phyloP scores from a whole-genome alignment of 92 coral and sea anemone species.

The Siderastrea radians region DNA sequence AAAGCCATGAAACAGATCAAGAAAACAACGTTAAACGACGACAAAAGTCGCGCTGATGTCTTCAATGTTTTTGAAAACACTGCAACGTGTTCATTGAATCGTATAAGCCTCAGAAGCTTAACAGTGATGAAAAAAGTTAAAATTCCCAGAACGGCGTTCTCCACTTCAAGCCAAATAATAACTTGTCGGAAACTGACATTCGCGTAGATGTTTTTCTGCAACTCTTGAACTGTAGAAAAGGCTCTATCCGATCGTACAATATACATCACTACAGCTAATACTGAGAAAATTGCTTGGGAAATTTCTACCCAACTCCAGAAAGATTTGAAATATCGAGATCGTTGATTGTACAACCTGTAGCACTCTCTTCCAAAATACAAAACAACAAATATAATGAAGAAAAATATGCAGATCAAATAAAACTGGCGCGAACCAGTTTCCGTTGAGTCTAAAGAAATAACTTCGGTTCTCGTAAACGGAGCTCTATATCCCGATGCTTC shows the following conservation, averaged over 20 bases:
- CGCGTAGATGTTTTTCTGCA: conserved; percentile 72
- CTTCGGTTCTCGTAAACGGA: conserved; percentile 57
- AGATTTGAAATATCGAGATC: conserved; percentile 59
- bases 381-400: conserved; percentile 72
- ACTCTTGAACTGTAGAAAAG: conserved; percentile 50
- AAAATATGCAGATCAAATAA: conserved; percentile 70
- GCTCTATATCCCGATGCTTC: conserved; percentile 65
- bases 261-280: conserved; percentile 64
- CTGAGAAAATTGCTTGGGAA: conserved; percentile 61
- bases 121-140: conserved; percentile 73
- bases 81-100: conserved; percentile 76
- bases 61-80: conserved; percentile 70
- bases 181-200: conserved; percentile 75
- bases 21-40: conserved; percentile 56
- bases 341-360: conserved; percentile 46
- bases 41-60: conserved; percentile 45
- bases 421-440: conserved; percentile 68
- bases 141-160: conserved; percentile 73
- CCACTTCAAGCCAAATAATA: conserved; percentile 65
- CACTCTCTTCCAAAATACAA: conserved; percentile 71
- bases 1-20: conserved; percentile 56
- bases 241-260: conserved; percentile 63
- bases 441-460: conserved; percentile 63
- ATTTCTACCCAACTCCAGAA: conserved; percentile 86
- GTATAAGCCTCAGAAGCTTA: conserved; percentile 74